A percentile compares a stretch with the other conserved stretches of the same genome.
Evolutionary conservation across 35 echinoderm and acorn worm genomes (phyloP).

Genomic region (Nesometra sesokonis): DNA sequence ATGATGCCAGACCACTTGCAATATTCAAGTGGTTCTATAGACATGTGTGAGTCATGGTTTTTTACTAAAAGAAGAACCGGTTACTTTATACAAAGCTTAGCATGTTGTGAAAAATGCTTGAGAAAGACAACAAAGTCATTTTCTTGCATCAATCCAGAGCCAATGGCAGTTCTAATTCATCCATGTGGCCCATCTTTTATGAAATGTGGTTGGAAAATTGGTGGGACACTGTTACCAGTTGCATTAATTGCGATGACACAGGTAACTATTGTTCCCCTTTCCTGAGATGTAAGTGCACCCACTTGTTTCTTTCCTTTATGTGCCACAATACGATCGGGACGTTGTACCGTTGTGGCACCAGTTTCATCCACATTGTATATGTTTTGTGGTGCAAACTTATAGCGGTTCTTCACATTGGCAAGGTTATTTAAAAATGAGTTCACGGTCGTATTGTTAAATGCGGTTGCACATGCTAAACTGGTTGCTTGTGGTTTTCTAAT

Average conservation of each 20-base stretch:
- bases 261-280: background rate
- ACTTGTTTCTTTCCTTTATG: conserved; percentile 3
- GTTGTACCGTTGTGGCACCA: background rate
- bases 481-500: conserved; percentile 13
- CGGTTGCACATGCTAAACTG: conserved; percentile 1
- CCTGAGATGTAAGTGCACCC: conserved; percentile 4
- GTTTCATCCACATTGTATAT: conserved; percentile 1
- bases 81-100: background rate
- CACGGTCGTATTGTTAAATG: background rate
- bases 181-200: background rate
- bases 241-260: conserved; percentile 11
- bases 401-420: background rate
- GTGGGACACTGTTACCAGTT: conserved; percentile 12
- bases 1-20: too few species aligned
- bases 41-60: background rate
- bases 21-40: too few species aligned
- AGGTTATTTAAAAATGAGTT: background rate
- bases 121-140: background rate
- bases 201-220: background rate
- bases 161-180: background rate
- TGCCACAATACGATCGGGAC: background rate
- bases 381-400: background rate
- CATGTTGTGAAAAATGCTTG: background rate
- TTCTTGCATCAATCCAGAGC: background rate
- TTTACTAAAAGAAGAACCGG: background rate